Evolutionary conservation across 2,113 vertebrate species (phyloP), one percentile per base, ranked within the genome.

Genomic region (Melanerpes aurifrons): DNA sequence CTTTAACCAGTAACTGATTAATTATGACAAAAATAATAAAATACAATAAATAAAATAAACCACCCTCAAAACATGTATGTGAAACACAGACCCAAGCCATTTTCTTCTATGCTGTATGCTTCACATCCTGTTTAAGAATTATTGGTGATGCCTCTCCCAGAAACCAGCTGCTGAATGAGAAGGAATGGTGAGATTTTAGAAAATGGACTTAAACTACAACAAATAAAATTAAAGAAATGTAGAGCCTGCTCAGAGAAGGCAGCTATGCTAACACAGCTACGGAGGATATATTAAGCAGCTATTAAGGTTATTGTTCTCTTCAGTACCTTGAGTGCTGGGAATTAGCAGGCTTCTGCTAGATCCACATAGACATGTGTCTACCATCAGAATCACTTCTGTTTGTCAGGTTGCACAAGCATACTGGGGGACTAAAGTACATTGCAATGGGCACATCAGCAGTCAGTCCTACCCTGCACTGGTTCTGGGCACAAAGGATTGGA

Each of bases 231-330:
- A 48, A 53, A 62, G 54, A 87, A 87, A 61, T 2, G 3, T 12
- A 64, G 45, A 0, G 0, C 11, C 12, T 76, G 25, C 22, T 82
- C 73, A 24, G 18, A 84, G 17, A 67, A 76, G 25, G 40, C 31
- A 90, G 35, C 20, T 72, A 6, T 10, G 16, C 16, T 57, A 62
- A 43, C 18, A 71, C 8, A 85, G n/a, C 18, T 71, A 59, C 71
- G 35, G 47, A 66, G 54, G 68, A 48, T n/a, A 10, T 16, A 62
- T 63, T 87, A 73, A 73, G 18, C 2, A 4, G 15, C 3, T 43
- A 26, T 57, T 29, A 56, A 63, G 26, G 10, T 7, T 45, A 54
- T 20, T 2, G 2, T 32, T 20, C 31, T 77, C 11, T 62, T 66
- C 18, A 63, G 19, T 43, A 79, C 7, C 15, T 37, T 10, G 12